Evolutionary conservation across 2,113 vertebrate species (phyloP).

Genomic region (Garra rufa): DNA sequence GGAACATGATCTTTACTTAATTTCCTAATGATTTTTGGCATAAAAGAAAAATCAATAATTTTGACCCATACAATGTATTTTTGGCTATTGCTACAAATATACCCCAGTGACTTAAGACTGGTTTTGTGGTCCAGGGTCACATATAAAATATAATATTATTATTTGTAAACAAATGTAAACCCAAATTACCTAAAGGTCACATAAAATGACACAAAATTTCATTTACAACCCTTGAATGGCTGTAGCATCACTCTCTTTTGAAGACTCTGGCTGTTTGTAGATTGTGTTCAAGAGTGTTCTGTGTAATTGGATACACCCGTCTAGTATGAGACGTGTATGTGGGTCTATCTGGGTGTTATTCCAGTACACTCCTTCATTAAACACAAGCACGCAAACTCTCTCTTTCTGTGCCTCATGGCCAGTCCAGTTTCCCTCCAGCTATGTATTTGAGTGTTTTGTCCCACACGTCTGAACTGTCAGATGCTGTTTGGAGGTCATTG

Average conservation of each 20-base stretch:
- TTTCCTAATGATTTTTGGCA: too few species aligned
- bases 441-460: not conserved
- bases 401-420: not conserved
- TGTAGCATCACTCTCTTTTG: not conserved
- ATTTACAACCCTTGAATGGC: not conserved
- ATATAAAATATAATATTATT: too few species aligned
- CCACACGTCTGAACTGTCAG: slow-evolving; percentile 18
- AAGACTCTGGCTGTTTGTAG: slow-evolving; percentile 14
- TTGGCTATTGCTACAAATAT: too few species aligned
- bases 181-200: not conserved
- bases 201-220: not conserved
- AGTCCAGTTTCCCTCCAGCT: slow-evolving; percentile 36
- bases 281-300: not conserved
- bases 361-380: slow-evolving; percentile 39
- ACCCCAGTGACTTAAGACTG: too few species aligned
- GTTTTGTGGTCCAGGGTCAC: not conserved
- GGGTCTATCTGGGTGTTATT: slow-evolving; percentile 15
- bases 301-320: slow-evolving; percentile 18
- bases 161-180: not conserved
- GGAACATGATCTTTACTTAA: too few species aligned
- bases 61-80: too few species aligned
- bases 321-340: slow-evolving; percentile 4
- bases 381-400: slow-evolving; percentile 4
- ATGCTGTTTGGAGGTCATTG: slow-evolving; percentile 57
- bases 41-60: too few species aligned